A percentile compares a stretch with the other conserved stretches of the same genome.
Evolutionary conservation across 2,797 vertebrate genomes (phyloP).

Genomic region (Sebastes variabilis): DNA sequence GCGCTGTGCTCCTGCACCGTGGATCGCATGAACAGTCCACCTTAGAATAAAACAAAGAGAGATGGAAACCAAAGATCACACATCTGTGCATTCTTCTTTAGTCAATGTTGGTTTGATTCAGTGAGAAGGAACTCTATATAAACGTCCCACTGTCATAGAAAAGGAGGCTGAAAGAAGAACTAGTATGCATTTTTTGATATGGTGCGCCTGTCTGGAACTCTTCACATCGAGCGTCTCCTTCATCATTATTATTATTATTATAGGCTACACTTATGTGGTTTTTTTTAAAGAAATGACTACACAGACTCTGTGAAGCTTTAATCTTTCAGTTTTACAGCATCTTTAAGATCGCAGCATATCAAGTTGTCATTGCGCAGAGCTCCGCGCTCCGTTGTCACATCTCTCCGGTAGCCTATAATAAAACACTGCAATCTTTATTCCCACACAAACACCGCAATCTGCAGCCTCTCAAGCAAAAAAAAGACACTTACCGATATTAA

Average conservation of each 20-base stretch:
- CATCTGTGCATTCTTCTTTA: background rate
- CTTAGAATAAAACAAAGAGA: constrained; percentile 76
- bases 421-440: constrained; percentile 3
- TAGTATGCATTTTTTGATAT: constrained; percentile 4
- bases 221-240: constrained; percentile 1
- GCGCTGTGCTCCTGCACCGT: constrained; percentile 99
- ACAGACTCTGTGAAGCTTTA: background rate
- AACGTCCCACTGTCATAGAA: background rate
- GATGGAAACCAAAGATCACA: constrained; percentile 49
- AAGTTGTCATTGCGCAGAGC: constrained; percentile 69
- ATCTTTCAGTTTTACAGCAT: constrained; percentile 20
- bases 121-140: background rate
- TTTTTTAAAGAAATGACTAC: background rate
- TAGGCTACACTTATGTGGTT: background rate
- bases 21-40: constrained; percentile 99
- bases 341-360: constrained; percentile 32
- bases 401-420: constrained; percentile 2
- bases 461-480: background rate
- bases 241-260: background rate
- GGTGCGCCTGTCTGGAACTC: constrained; percentile 55
- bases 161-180: constrained; percentile 4
- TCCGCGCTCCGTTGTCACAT: constrained; percentile 39
- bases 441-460: background rate
- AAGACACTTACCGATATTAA: constrained; percentile 94
- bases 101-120: background rate